These are phyloP conservation scores for Mallotus villosus DNA, from an alignment of 2,797 vertebrate genomes.

Conservation along the genomic window DNA sequence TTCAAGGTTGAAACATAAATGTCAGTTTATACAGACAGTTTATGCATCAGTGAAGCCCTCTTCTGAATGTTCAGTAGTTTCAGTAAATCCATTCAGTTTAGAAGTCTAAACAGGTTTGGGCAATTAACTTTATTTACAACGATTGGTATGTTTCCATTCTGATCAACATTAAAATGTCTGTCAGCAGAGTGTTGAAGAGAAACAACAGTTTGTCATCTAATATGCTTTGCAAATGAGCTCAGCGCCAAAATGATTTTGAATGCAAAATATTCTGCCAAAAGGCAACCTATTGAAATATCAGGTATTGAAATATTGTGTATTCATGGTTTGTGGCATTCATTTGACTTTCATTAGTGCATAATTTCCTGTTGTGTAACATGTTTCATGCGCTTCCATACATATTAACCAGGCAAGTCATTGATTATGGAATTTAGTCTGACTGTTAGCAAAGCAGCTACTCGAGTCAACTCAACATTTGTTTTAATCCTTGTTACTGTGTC, in stretches of 20 bases:
- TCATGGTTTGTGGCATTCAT: constrained; percentile 45
- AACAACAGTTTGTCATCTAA: constrained; percentile 59
- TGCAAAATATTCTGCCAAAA: constrained; percentile 52
- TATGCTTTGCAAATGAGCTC: constrained; percentile 68
- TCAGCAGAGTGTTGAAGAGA: constrained; percentile 54
- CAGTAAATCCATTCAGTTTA: not conserved
- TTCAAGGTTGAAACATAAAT: not conserved
- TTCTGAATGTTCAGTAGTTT: not conserved
- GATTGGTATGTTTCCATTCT: constrained; percentile 40
- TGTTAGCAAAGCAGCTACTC: constrained; percentile 44
- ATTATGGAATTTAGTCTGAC: constrained; percentile 64
- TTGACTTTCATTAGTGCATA: constrained; percentile 53
- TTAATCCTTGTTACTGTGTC: constrained; percentile 62
- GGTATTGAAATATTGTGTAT: constrained; percentile 24
- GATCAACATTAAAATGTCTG: constrained; percentile 46
- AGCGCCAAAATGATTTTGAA: constrained; percentile 39
- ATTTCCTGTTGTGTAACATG: constrained; percentile 34
- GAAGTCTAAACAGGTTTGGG: not conserved
- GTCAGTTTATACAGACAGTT: too few species aligned
- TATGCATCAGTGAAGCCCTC: not conserved
- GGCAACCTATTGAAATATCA: constrained; percentile 55
- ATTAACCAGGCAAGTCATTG: constrained; percentile 57
- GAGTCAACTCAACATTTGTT: constrained; percentile 65
- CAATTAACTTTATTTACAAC: constrained; percentile 10
- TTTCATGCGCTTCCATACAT: constrained; percentile 41